These are phyloP conservation scores for Nothobranchius kuhntae DNA, from an alignment of 2,113 vertebrate species.

Conservation along the genomic window DNA sequence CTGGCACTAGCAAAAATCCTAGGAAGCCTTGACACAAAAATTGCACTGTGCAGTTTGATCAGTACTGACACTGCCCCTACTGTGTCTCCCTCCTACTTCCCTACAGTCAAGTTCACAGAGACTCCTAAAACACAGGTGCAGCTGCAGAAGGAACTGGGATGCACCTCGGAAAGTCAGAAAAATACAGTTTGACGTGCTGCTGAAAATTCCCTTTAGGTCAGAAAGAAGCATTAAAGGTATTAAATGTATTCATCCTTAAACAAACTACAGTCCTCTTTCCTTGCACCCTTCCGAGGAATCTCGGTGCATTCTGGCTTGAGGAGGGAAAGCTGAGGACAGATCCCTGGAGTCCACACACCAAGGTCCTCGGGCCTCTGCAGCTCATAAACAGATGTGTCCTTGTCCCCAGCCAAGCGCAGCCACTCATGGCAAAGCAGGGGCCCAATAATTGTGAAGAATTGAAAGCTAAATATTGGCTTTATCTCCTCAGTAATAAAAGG, in stretches of 20 bases:
- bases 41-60: conserved; percentile 64
- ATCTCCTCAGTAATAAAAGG: conserved; percentile 84
- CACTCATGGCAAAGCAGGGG: conserved; percentile 76
- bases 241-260: background rate
- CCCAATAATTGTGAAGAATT: conserved; percentile 85
- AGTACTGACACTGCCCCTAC: conserved; percentile 54
- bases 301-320: conserved; percentile 45
- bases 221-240: background rate
- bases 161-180: conserved; percentile 48
- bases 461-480: conserved; percentile 83
- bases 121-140: conserved; percentile 61
- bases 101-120: conserved; percentile 64
- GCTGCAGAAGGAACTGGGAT: conserved; percentile 33
- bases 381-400: conserved; percentile 82
- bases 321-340: conserved; percentile 65
- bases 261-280: conserved; percentile 14
- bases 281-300: conserved; percentile 41
- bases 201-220: conserved; percentile 12
- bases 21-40: conserved; percentile 60
- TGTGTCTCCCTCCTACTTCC: conserved; percentile 50
- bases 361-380: conserved; percentile 70
- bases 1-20: conserved; percentile 43
- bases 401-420: conserved; percentile 75
- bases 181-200: conserved; percentile 24
- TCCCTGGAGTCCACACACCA: conserved; percentile 73